These are phyloP conservation scores for Girardia tigrina DNA, from an alignment of 2,888 invertebrate species.

Conservation along the genomic window DNA sequence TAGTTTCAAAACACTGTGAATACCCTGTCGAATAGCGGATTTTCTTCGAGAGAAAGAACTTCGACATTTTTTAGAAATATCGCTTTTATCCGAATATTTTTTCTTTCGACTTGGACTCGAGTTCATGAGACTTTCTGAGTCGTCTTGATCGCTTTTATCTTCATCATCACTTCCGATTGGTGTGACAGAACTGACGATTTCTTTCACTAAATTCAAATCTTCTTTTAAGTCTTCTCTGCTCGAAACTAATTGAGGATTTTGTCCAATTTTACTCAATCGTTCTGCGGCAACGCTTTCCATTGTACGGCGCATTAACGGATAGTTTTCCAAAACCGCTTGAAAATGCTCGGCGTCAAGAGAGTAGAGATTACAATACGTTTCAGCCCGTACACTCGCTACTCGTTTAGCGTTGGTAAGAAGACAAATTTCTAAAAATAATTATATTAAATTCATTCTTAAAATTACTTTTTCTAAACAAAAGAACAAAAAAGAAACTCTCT, in stretches of 20 bases:
- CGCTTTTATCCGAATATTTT: neutral
- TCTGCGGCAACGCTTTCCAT: conserved; percentile 98
- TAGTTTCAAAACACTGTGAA: conserved; percentile 18
- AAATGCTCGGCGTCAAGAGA: conserved; percentile 93
- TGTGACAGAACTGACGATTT: conserved; percentile 32
- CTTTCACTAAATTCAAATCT: conserved; percentile 42
- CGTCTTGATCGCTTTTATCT: conserved; percentile 23
- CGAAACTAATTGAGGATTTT: conserved; percentile 59
- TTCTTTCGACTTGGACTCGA: neutral
- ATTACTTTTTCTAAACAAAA: too few relatives aligned
- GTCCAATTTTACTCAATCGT: conserved; percentile 90
- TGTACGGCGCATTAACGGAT: conserved; percentile 90
- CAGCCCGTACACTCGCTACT: conserved; percentile 86
- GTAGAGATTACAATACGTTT: conserved; percentile 94
- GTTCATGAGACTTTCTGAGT: neutral
- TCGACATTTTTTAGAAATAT: neutral
- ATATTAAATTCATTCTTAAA: too few relatives aligned
- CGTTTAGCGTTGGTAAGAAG: conserved; percentile 85
- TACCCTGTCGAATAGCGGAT: neutral
- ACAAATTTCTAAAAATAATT: conserved; percentile 75
- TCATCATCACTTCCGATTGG: conserved; percentile 32
- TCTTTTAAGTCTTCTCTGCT: conserved; percentile 48
- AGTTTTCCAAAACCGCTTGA: conserved; percentile 89
- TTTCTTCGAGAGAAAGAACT: neutral
- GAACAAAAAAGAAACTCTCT: too few relatives aligned